Percentiles rank a stretch among this genome's conserved stretches.
Evolutionary conservation across 2,888 invertebrate species (phyloP).

Genomic region (Acanthopleura granulata): DNA sequence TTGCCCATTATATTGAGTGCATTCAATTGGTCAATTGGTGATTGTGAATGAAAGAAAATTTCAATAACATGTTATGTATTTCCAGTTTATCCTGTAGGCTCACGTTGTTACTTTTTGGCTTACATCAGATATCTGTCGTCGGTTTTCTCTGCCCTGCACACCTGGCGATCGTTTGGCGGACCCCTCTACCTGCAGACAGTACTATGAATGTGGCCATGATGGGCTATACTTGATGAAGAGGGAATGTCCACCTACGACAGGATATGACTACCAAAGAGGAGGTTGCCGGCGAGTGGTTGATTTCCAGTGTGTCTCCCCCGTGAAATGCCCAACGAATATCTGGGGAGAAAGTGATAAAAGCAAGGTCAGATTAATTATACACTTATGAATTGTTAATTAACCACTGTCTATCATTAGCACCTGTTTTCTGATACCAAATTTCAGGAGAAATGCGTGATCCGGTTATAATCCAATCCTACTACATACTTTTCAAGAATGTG

Average conservation of each 20-base stretch:
- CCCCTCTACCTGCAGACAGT: constrained; percentile 21
- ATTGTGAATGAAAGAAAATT: no score
- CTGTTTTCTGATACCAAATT: no score
- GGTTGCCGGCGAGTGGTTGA: background rate
- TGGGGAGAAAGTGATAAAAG: constrained; percentile 14
- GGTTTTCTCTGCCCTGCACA: constrained; percentile 22
- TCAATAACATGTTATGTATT: background rate
- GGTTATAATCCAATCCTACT: no score
- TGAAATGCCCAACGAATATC: constrained; percentile 18
- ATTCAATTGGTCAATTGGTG: no score
- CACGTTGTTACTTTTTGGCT: no score
- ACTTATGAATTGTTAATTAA: no score
- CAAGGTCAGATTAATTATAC: background rate
- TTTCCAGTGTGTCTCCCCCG: constrained; percentile 22
- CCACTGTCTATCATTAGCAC: no score
- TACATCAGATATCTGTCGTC: constrained; percentile 20
- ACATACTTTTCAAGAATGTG: no score
- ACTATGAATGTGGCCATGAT: constrained; percentile 24
- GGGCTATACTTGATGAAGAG: constrained; percentile 21
- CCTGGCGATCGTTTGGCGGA: constrained; percentile 23
- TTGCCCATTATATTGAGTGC: no score
- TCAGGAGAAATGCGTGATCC: no score
- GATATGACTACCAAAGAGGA: constrained; percentile 21
- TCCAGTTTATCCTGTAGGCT: background rate
- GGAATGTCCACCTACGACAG: constrained; percentile 19